These are phyloP conservation scores for Fistularia tabacaria DNA, from an alignment of 2,797 vertebrate species.

Conservation along the genomic window DNA sequence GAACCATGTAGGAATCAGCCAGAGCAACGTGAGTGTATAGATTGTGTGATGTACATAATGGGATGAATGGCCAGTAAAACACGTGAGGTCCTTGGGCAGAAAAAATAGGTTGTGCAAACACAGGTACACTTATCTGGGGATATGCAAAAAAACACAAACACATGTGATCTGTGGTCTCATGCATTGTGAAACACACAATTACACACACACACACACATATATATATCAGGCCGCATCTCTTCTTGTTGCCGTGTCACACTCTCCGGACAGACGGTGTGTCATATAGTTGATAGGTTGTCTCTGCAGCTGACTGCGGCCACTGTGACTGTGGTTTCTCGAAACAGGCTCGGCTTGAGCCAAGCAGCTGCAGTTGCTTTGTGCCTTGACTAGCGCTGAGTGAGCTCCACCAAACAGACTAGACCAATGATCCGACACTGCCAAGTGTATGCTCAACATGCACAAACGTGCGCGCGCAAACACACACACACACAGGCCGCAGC, in stretches of 20 bases:
- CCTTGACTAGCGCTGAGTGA: slow-evolving; percentile 13
- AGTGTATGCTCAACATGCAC: no score
- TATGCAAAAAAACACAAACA: slow-evolving; percentile 11
- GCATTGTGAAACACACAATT: slow-evolving; percentile 17
- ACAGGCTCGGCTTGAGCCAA: slow-evolving; percentile 19
- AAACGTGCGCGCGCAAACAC: slow-evolving; percentile 1
- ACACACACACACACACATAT: no score
- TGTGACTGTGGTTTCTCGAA: no score
- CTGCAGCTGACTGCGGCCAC: slow-evolving; percentile 31
- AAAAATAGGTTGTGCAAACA: slow-evolving; percentile 52
- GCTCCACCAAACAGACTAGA: slow-evolving; percentile 21
- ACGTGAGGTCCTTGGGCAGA: slow-evolving; percentile 8
- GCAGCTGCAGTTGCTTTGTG: slow-evolving; percentile 24
- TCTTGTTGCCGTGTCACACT: slow-evolving; percentile 23
- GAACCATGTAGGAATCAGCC: slow-evolving; percentile 10
- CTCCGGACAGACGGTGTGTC: slow-evolving; percentile 37
- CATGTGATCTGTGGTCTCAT: slow-evolving; percentile 31
- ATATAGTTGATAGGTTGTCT: slow-evolving; percentile 33
- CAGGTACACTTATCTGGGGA: slow-evolving; percentile 22
- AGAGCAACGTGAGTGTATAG: slow-evolving; percentile 13
- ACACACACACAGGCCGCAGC: slow-evolving; percentile 3
- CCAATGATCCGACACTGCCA: neutral
- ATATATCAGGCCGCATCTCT: slow-evolving; percentile 16
- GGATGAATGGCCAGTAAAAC: slow-evolving; percentile 36
- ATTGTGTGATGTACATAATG: slow-evolving; percentile 38